A percentile compares a stretch with the other conserved stretches of the same genome.
Evolutionary conservation across 2,888 invertebrate species (phyloP).

Genomic region (Calameuta idolon): DNA sequence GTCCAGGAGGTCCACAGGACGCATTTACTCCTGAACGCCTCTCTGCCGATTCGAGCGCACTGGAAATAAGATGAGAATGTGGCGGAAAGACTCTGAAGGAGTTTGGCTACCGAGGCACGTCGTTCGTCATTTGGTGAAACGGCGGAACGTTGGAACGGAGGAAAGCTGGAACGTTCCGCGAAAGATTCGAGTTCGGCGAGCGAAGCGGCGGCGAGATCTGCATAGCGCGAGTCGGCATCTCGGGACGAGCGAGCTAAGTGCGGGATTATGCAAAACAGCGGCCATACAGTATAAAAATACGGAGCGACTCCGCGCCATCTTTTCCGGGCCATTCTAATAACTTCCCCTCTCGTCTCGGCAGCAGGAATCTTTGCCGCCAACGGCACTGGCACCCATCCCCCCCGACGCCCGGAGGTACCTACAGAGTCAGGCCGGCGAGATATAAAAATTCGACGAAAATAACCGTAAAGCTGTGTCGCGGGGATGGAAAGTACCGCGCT

Average conservation of each 20-base stretch:
- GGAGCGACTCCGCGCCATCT: slow-evolving; percentile 68
- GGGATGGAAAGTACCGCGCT: background rate
- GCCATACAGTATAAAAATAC: slow-evolving; percentile 68
- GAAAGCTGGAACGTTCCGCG: slow-evolving; percentile 43
- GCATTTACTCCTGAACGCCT: too few relatives aligned
- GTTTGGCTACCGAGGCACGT: slow-evolving; percentile 33
- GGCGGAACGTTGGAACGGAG: slow-evolving; percentile 40
- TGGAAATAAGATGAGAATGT: too few relatives aligned
- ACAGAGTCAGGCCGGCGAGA: slow-evolving; percentile 4
- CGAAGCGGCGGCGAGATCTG: slow-evolving; percentile 46
- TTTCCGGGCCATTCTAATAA: slow-evolving; percentile 69
- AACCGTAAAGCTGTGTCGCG: slow-evolving; percentile 43
- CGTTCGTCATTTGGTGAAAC: slow-evolving; percentile 56
- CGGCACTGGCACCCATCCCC: slow-evolving; percentile 13
- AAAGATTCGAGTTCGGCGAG: slow-evolving; percentile 53
- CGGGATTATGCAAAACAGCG: slow-evolving; percentile 68
- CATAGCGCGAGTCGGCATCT: slow-evolving; percentile 59
- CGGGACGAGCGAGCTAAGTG: slow-evolving; percentile 67
- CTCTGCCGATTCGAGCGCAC: too few relatives aligned
- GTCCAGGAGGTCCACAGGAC: too few relatives aligned
- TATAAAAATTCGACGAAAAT: slow-evolving; percentile 37
- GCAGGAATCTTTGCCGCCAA: background rate
- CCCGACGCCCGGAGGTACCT: background rate
- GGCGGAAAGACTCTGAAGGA: too few relatives aligned
- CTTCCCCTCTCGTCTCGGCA: slow-evolving; percentile 49